Base-by-base conservation (phyloP, 2,888 invertebrate species). In the Xanthostigma xanthostigma region DNA sequence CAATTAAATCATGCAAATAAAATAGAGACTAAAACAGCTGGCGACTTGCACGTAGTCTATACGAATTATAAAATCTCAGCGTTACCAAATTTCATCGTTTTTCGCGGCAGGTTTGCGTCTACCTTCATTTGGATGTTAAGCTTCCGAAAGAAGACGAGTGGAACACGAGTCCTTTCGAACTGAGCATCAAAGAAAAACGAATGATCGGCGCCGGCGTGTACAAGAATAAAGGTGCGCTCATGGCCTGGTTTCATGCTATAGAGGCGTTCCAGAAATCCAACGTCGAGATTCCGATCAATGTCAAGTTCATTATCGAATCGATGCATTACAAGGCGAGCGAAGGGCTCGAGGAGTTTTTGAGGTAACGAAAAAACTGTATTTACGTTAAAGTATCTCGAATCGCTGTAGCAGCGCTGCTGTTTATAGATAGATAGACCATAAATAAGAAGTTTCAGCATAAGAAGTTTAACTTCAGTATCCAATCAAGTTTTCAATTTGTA, bases 301-400 rank as follows among this genome's bases (percentile, higher is more conserved):
- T 71, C 4, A 68, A 67, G 55, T 66, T 71, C 49, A 60, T 69
- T 34, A 63, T 64, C 52, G 69, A 71, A 54, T 64, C 66, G 1
- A 67, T 67, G 67, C 57, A 66, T 50, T 64, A 67, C 48, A 59
- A 62, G 17, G 55, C 61, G 10, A 67, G 65, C 44, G 49, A 57
- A 38, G 69, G 68, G 3, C 55, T 71, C 41, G 61, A 64, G 8
- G 62, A 62, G 9, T 63, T 69, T 48, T 50, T 68, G 12, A 56
- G 33, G 9, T 11, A 37, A 36, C 48, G 43, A 12, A 46, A 13
- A 45, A 27, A 5, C 41, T 46, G 12, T 33, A 46, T 13, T 42
- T 45, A 34, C 17, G n/a, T 17, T 4, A 17, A 17, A 17, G 3
- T 4, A 17, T 17, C 17, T 17, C n/a, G n/a, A n/a, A n/a, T n/a